Percentiles rank a stretch among this genome's conserved stretches.
These are phyloP conservation scores for Yponomeuta evonymella DNA, from an alignment of 2,888 invertebrate species.

Conservation along the genomic window DNA sequence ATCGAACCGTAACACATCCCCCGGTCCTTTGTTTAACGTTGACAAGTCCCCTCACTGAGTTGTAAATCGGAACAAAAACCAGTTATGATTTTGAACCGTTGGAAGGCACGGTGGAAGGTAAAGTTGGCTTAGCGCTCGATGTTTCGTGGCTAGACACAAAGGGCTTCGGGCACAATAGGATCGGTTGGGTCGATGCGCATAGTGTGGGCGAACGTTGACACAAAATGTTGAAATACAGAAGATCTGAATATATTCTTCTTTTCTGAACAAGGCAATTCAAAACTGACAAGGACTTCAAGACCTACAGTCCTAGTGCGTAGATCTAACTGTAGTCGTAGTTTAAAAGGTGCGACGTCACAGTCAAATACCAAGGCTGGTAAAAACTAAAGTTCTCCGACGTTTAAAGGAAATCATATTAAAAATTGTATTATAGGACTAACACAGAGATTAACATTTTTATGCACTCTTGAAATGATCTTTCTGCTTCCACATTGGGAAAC, in stretches of 20 bases:
- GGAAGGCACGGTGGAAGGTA: slow-evolving; percentile 5
- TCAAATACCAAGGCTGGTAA: too few relatives aligned
- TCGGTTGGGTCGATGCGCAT: slow-evolving; percentile 30
- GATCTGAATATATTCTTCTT: too few relatives aligned
- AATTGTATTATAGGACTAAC: too few relatives aligned
- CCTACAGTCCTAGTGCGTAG: too few relatives aligned
- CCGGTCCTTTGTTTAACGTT: slow-evolving; percentile 42
- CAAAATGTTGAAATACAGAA: background rate
- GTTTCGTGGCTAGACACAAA: slow-evolving; percentile 35
- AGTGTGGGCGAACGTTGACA: slow-evolving; percentile 42
- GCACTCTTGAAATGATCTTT: background rate
- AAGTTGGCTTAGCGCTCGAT: slow-evolving; percentile 15
- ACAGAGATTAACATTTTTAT: too few relatives aligned
- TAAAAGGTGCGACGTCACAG: too few relatives aligned
- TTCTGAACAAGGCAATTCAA: too few relatives aligned
- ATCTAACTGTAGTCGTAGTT: too few relatives aligned
- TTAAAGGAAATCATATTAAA: too few relatives aligned
- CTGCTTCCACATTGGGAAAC: background rate
- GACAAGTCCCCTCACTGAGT: slow-evolving; percentile 46
- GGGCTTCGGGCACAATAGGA: slow-evolving; percentile 41
- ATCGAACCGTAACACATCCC: slow-evolving; percentile 30
- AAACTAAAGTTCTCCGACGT: too few relatives aligned
- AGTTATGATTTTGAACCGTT: slow-evolving; percentile 31
- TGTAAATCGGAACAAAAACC: slow-evolving; percentile 32
- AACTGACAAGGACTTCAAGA: too few relatives aligned